Evolutionary conservation across 2,113 vertebrate species (phyloP).

Genomic region (Macroglossus sobrinus): DNA sequence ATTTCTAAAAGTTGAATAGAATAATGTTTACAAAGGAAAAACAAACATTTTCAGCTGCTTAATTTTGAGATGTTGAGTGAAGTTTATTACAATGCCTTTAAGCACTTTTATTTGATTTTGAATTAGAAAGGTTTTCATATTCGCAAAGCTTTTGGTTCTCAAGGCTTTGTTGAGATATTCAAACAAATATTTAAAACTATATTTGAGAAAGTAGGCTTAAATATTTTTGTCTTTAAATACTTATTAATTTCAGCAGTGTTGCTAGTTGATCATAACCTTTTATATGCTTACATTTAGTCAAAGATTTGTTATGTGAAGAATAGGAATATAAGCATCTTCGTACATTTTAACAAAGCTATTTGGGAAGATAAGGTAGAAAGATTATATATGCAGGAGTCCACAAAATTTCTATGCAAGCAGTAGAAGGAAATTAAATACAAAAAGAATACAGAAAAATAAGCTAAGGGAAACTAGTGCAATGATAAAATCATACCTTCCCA

Average conservation of each 20-base stretch:
- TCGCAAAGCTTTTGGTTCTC: constrained; percentile 22
- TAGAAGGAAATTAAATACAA: not conserved
- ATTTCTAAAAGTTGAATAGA: constrained; percentile 27
- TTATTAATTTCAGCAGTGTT: constrained; percentile 2
- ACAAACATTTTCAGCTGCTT: constrained; percentile 15
- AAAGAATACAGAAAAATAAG: not conserved
- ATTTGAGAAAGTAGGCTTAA: not conserved
- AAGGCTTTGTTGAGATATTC: constrained; percentile 25
- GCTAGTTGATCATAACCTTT: not conserved
- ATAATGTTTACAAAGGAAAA: constrained; percentile 21
- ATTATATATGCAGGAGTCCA: not conserved
- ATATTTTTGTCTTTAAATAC: not conserved
- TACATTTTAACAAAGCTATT: not conserved
- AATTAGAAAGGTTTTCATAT: constrained; percentile 4
- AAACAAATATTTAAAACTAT: constrained; percentile 31
- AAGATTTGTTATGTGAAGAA: not conserved
- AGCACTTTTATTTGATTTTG: constrained; percentile 38
- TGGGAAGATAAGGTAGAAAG: not conserved
- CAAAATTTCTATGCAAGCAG: not conserved
- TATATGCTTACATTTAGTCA: constrained; percentile 7
- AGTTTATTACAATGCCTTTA: not conserved
- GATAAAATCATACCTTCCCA: not conserved
- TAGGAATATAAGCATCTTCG: not conserved
- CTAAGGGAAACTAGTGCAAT: not conserved
- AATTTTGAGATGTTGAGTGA: constrained; percentile 3